Evolutionary conservation across 2,113 vertebrate species (phyloP).

Genomic region (Mesembrinibis cayennensis): DNA sequence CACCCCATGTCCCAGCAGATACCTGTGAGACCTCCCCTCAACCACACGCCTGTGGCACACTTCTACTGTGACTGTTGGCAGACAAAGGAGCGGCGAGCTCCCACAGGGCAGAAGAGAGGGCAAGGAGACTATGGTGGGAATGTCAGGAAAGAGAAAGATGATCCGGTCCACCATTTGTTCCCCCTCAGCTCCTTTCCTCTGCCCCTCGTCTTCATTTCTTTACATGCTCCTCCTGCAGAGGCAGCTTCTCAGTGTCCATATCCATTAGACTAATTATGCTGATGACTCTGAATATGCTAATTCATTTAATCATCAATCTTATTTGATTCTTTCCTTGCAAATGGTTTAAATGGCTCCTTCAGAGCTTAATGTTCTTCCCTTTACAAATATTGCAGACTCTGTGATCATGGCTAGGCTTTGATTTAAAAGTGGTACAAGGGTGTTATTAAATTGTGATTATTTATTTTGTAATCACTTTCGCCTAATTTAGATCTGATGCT

Average conservation of each 20-base stretch:
- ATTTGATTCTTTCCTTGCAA: not conserved
- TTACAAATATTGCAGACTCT: not conserved
- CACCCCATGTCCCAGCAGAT: fast-evolving
- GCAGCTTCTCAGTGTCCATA: fast-evolving
- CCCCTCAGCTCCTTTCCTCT: not conserved
- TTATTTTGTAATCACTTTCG: not conserved
- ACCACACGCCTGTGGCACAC: fast-evolving
- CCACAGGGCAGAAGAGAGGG: not conserved
- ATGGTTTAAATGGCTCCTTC: not conserved
- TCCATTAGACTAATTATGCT: not conserved
- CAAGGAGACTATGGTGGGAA: fast-evolving
- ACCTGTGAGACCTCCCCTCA: not conserved
- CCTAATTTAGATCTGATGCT: not conserved
- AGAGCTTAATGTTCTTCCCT: not conserved
- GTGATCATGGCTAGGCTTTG: not conserved
- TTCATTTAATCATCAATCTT: not conserved
- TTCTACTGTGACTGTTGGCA: fast-evolving
- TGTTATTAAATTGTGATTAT: not conserved
- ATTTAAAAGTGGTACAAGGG: not conserved
- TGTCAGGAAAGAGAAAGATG: not conserved
- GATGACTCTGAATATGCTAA: not conserved
- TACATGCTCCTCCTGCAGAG: not conserved
- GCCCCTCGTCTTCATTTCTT: not conserved
- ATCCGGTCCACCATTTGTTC: not conserved
- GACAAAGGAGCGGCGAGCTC: fast-evolving